Evolutionary conservation across 2,888 invertebrate genomes (phyloP), one percentile per base, ranked within the genome.

Genomic region (Griposia aprilina): DNA sequence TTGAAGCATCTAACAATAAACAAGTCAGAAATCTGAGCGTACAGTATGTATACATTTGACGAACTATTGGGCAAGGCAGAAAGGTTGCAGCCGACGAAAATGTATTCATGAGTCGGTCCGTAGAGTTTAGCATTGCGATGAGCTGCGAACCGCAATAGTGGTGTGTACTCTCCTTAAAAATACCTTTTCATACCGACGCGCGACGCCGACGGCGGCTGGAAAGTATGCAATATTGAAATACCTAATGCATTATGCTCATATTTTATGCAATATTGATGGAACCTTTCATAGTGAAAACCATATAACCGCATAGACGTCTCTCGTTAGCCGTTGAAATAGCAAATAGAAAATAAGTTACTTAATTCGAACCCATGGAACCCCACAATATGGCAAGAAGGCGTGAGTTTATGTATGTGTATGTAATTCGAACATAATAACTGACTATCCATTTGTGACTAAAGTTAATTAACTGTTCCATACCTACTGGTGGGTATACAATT

Each of bases 21-120:
- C 41, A 55, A 70, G 20, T 20, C 55, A 63, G 45, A 80, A 87
- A 76, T 85, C 76, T 52, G 55, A 76, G 65, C 41, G 70, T 36
- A 77, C 63, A 63, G 67, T 78, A 72, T 74, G 72, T 57, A 75
- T 73, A 78, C 60, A 81, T 80, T 82, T 68, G 63, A 80, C 48
- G 63, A 78, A 80, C 74, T 80, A 66, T 77, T 70, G 73, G 72
- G 36, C 26, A 57, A 66, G 57, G 36, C 23, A 76, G 76, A 65
- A 41, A 50, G 70, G 60, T n/a, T 65, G 74, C 67, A 63, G 66
- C 59, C 45, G 52, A 17, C 45, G 67, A 62, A 82, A 84, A 86
- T 87, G 50, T 82, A 86, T 86, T 86, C 86, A 85, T 85, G 82
- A 80, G 76, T 70, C 73, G 41, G 74, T 62, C 78, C 36, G 55